These are phyloP conservation scores for Thereva unica DNA, from an alignment of 2,888 invertebrate species.

Conservation along the genomic window DNA sequence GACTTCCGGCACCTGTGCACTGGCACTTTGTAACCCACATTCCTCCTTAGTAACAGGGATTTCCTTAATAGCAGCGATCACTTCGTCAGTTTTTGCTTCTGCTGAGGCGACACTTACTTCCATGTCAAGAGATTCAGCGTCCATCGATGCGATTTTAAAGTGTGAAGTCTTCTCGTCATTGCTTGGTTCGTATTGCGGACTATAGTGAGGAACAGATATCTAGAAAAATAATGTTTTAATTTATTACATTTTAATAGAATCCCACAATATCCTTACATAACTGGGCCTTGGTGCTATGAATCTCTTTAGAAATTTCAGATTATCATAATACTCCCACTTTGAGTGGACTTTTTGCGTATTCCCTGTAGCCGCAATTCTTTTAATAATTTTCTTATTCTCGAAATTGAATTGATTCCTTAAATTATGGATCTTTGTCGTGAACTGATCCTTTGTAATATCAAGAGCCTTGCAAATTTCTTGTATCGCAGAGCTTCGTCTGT, in stretches of 20 bases:
- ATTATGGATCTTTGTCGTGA: conserved; percentile 56
- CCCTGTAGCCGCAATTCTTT: conserved; percentile 48
- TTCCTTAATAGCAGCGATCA: neutral
- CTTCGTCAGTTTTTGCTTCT: neutral
- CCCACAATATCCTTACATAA: neutral
- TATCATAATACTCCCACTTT: conserved; percentile 56
- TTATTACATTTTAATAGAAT: neutral
- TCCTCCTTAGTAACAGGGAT: neutral
- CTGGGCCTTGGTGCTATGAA: conserved; percentile 54
- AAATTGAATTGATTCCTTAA: conserved; percentile 56
- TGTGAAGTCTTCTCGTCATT: neutral
- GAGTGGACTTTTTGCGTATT: conserved; percentile 44
- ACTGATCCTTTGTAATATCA: conserved; percentile 51
- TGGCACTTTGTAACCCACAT: neutral
- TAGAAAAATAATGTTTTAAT: neutral
- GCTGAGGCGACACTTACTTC: too few relatives aligned
- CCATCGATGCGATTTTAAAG: neutral
- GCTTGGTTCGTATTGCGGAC: neutral
- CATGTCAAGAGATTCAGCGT: neutral
- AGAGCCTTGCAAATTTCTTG: conserved; percentile 49
- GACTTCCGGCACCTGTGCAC: neutral
- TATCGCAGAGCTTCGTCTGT: conserved; percentile 51
- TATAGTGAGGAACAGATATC: neutral
- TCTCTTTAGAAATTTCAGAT: conserved; percentile 51
- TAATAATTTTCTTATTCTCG: conserved; percentile 54